phyloP scores from a whole-genome alignment of 2,113 vertebrate species.

The Podiceps cristatus region DNA sequence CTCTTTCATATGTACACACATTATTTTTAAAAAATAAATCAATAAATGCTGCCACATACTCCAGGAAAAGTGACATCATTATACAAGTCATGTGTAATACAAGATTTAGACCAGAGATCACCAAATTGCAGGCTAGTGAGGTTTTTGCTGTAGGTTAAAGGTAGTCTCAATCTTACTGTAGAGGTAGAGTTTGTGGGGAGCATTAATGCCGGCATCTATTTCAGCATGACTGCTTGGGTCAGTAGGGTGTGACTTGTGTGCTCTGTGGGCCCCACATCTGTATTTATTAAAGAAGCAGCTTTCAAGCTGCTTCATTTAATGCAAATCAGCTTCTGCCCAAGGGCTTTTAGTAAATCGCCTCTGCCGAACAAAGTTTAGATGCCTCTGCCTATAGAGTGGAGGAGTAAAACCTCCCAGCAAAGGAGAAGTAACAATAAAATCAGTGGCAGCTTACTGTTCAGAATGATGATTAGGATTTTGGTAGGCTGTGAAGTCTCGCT shows the following conservation, averaged over 20 bases:
- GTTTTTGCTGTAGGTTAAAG: neutral
- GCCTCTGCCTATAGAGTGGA: neutral
- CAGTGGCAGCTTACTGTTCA: slow-evolving; percentile 16
- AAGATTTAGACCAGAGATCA: neutral
- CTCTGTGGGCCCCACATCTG: neutral
- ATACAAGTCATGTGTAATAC: neutral
- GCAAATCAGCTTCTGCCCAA: slow-evolving; percentile 14
- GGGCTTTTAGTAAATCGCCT: slow-evolving; percentile 17
- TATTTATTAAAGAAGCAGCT: neutral
- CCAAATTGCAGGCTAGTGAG: neutral
- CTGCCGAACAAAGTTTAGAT: neutral
- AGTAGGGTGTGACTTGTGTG: neutral
- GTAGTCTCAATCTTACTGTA: neutral
- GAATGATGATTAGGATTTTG: slow-evolving; percentile 40
- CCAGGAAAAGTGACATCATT: neutral
- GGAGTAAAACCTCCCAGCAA: neutral
- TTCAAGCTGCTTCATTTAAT: slow-evolving; percentile 11
- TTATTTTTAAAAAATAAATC: neutral
- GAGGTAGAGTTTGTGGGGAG: neutral
- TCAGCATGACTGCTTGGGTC: neutral
- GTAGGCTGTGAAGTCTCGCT: slow-evolving; percentile 17
- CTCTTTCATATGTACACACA: neutral
- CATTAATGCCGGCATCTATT: neutral
- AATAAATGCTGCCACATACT: neutral
- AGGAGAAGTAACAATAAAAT: slow-evolving; percentile 31